These are phyloP conservation scores for Corythornis leucogaster DNA, from an alignment of 2,797 vertebrate genomes.

Conservation along the genomic window DNA sequence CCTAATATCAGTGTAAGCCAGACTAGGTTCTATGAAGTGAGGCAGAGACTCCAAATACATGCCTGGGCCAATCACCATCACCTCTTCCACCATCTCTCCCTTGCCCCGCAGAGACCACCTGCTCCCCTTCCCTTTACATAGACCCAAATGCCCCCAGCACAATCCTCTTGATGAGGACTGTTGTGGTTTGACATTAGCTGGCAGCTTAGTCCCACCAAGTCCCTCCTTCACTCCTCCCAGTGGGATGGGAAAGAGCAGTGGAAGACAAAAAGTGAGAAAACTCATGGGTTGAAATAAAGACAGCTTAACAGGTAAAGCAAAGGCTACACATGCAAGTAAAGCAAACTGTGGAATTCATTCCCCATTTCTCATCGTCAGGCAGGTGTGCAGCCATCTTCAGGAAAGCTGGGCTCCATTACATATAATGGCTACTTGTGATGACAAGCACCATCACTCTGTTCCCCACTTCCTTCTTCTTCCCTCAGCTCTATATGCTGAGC, in stretches of 20 bases:
- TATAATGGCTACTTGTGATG: not conserved
- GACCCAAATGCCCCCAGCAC: rapidly evolving
- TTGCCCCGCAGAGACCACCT: rapidly evolving
- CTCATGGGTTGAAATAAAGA: not conserved
- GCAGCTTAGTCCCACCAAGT: not conserved
- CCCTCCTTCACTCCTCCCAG: not conserved
- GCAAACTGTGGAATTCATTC: not conserved
- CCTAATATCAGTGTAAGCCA: not conserved
- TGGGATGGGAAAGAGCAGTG: not conserved
- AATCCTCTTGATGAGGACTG: not conserved
- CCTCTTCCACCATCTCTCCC: not conserved
- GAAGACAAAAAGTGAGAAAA: not conserved
- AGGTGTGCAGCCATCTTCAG: not conserved
- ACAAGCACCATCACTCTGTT: not conserved
- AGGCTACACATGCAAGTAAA: not conserved
- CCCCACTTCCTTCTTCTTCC: not conserved
- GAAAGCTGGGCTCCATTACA: no score
- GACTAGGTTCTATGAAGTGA: rapidly evolving
- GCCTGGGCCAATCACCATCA: rapidly evolving
- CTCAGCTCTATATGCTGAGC: not conserved
- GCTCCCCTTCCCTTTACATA: rapidly evolving
- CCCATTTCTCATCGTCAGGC: no score
- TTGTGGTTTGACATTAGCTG: not conserved
- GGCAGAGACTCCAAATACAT: not conserved
- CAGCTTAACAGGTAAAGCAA: not conserved